Evolutionary conservation across 2,113 vertebrate species (phyloP).

Genomic region (Shinisaurus crocodilurus): DNA sequence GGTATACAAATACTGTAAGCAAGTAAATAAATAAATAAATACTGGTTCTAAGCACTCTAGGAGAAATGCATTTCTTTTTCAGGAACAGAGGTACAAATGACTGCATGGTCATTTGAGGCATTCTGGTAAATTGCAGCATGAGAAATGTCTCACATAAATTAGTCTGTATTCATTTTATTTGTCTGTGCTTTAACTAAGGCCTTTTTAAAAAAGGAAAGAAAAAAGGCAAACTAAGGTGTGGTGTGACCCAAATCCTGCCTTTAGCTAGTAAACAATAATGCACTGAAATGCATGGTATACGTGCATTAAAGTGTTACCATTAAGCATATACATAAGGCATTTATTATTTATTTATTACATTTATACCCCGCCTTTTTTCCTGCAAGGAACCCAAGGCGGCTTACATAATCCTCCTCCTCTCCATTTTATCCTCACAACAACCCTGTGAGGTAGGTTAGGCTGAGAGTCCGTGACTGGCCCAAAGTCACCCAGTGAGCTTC

Average conservation of each 20-base stretch:
- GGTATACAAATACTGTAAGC: too few relatives aligned
- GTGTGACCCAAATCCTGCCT: not conserved
- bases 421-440: too few relatives aligned
- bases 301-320: not conserved
- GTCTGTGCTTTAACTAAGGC: not conserved
- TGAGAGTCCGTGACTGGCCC: too few relatives aligned
- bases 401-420: too few relatives aligned
- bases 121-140: not conserved
- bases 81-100: not conserved
- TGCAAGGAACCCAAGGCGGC: too few relatives aligned
- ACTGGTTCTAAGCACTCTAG: not conserved
- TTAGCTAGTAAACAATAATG: not conserved
- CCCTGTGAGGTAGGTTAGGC: too few relatives aligned
- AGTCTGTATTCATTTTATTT: not conserved
- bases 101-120: not conserved
- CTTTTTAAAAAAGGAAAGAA: not conserved
- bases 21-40: too few relatives aligned
- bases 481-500: too few relatives aligned
- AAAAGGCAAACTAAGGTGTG: not conserved
- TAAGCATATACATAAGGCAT: not conserved
- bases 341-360: too few relatives aligned
- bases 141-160: not conserved
- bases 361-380: too few relatives aligned
- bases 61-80: not conserved
- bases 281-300: not conserved